Base-by-base conservation (phyloP, 2,113 vertebrate species). In the Petrocephalus microphthalmus region DNA sequence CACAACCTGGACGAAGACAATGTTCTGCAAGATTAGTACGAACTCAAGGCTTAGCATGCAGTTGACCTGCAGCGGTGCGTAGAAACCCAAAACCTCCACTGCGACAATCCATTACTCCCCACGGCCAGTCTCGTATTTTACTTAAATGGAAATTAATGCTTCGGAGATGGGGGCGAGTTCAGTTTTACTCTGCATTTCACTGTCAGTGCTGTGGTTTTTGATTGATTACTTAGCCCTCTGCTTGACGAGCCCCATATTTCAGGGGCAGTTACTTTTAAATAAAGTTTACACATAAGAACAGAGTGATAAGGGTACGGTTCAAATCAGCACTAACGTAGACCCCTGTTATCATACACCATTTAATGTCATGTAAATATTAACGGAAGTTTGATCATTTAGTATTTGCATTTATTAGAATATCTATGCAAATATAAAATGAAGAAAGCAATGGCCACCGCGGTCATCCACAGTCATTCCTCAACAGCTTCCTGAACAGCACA, bases 401-500 rank as follows among this genome's bases (percentile, higher is more conserved):
- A 47, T 2, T 49, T 47, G 81, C 45, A 83, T 49, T 49, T 83
- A 49, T 19, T 47, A 83, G 19, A 83, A 49, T 42, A 45, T 83
- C 33, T 83, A 83, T 45, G 42, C 81, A 83, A 47, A 83, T 83
- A 83, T 8, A 49, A 49, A 22, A 83, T 83, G 19, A 22, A 45
- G 42, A 8, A 33, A 85, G n/a, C n/a, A 54, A 52, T 33, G 49
- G 11, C 51, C 22, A 7, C 4, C 13, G 15, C 33, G 53, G 45
- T 7, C 51, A 54, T 51, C n/a, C 19, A 29, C 22, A 49, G 22
- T 17, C 56, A 37, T 52, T 47, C 33, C 49, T n/a, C 42, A 84
- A 85, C 47, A 92, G 90, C 91, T 95, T 95, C 92, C 94, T 93
- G 92, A 91, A 87, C 89, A 42, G 42, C 42, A 42, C 42, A 42